Base-by-base conservation (phyloP, 1,140 invertebrate species). In the Aphidius ervi region DNA sequence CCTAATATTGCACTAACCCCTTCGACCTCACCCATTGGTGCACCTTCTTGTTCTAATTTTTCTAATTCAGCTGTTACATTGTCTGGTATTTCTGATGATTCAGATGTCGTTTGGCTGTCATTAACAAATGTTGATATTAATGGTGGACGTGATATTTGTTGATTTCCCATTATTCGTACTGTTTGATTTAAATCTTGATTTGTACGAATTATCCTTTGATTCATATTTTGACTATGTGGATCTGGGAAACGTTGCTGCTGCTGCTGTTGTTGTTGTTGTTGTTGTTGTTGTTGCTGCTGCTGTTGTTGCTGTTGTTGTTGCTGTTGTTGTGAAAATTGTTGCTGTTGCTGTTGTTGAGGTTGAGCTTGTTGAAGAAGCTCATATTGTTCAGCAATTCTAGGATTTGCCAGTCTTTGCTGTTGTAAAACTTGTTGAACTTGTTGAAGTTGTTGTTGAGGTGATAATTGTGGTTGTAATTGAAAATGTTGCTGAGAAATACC, bases 11-110 rank as follows among this genome's bases (percentile, higher is more conserved):
- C 88, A 67, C 84, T 86, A 48, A 91, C 90, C 7, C 83, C 83
- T 71, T 86, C 86, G n/a, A 89, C 86, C 81, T 90, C 89, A 9
- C 83, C 85, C 81, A 89, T 88, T 2, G 76, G 78, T 39, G 76
- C 74, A 54, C 85, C 86, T 70, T 86, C 84, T 73, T 91, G 88
- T 73, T 92, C 89, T 10, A 92, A 75, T 68, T 92, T 92, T 67
- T 92, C 89, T 63, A 93, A 70, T 71, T 89, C 88, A 16, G 85
- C 86, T 1, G 86, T 91, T 6, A 91, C 89, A 66, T 87, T 89
- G 67, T 92, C 89, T 5, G 90, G 88, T 73, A 92, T 88, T 73
- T 90, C 88, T 58, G 77, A 75, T 9, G 76, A 69, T 63, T 78
- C 75, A 5, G 74, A 68, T 9, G 65, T 69, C 10, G 71, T 68